A percentile compares a stretch with the other conserved stretches of the same genome.
Conservation (phyloP, 2,888 invertebrate species). For the Marasmarcha lunaedactyla region DNA sequence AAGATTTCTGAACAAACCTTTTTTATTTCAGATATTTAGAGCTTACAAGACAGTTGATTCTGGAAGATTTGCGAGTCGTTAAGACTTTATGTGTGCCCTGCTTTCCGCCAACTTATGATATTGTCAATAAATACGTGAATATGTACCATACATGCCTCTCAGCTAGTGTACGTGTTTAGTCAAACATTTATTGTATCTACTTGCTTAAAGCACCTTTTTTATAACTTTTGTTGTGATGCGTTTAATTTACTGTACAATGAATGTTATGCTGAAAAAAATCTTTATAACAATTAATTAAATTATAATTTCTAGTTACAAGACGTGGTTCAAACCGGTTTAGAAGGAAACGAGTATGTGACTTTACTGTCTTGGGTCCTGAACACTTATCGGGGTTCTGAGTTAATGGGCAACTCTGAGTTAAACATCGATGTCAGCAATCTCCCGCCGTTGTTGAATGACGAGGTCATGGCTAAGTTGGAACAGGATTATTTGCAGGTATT, state of each 20-base stretch:
- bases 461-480: slow-evolving; percentile 82
- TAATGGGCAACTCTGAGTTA: slow-evolving; percentile 90
- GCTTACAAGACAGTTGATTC: slow-evolving; percentile 84
- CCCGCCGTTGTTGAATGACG: slow-evolving; percentile 81
- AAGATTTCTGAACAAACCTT: no score
- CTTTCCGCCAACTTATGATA: slow-evolving; percentile 95
- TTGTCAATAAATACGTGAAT: slow-evolving; percentile 88
- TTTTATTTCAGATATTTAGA: slow-evolving; percentile 84
- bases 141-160: slow-evolving; percentile 95
- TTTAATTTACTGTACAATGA: neutral
- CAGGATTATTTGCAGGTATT: slow-evolving; percentile 81
- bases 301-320: slow-evolving; percentile 77
- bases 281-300: neutral
- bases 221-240: slow-evolving; percentile 1
- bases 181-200: no score
- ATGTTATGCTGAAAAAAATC: neutral
- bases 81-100: slow-evolving; percentile 92
- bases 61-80: slow-evolving; percentile 92
- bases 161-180: slow-evolving; percentile 74
- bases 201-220: no score
- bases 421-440: slow-evolving; percentile 78
- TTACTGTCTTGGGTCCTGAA: slow-evolving; percentile 93
- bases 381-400: slow-evolving; percentile 88
- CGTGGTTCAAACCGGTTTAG: slow-evolving; percentile 86
- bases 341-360: slow-evolving; percentile 97